Evolutionary conservation across 2,888 invertebrate genomes (phyloP).

Genomic region (Hypena proboscidalis): DNA sequence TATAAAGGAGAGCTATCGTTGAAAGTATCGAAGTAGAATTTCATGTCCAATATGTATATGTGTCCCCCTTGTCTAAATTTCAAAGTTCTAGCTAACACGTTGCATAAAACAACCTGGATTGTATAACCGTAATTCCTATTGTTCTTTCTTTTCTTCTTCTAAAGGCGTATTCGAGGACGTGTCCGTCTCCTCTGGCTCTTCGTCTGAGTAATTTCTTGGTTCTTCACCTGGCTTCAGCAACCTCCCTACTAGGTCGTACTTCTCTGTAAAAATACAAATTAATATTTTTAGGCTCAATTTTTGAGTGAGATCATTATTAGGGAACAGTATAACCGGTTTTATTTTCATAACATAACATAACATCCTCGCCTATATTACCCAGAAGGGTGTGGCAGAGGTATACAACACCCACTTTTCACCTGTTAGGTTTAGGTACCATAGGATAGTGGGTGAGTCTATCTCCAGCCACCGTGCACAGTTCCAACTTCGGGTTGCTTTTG

Average conservation of each 20-base stretch:
- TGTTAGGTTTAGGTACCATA: too few relatives aligned
- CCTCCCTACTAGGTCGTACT: constrained; percentile 96
- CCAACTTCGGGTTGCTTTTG: too few relatives aligned
- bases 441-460: too few relatives aligned
- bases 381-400: too few relatives aligned
- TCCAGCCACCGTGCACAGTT: too few relatives aligned
- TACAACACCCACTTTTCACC: too few relatives aligned
- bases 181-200: constrained; percentile 88
- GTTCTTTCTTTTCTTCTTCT: constrained; percentile 67
- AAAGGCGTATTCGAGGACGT: constrained; percentile 59
- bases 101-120: constrained; percentile 24
- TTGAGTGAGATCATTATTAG: background rate
- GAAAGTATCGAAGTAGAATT: too few relatives aligned
- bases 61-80: constrained; percentile 10
- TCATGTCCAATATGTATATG: too few relatives aligned
- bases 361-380: too few relatives aligned
- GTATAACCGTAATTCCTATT: constrained; percentile 45
- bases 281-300: background rate
- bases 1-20: too few relatives aligned
- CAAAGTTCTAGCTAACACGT: constrained; percentile 4
- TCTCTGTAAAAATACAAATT: constrained; percentile 87
- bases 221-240: constrained; percentile 96
- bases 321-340: too few relatives aligned
- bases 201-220: constrained; percentile 95
- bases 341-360: too few relatives aligned